Base-by-base conservation (phyloP, 2,113 vertebrate species). In the Lonchura striata region DNA sequence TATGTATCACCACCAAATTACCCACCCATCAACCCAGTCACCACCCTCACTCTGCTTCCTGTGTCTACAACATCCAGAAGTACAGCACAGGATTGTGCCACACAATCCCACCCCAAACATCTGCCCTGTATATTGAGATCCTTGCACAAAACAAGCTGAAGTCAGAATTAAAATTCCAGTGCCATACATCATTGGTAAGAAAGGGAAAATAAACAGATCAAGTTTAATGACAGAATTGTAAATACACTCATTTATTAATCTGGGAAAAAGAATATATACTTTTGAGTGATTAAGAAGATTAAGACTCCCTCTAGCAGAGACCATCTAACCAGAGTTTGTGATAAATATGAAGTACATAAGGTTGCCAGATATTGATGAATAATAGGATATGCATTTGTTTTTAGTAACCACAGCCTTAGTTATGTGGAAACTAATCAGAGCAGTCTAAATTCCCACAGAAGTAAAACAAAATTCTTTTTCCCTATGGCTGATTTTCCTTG, bases 41-140 rank as follows among this genome's bases (percentile, higher is more conserved):
- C 42, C 52, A 70, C 4, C 17, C 13, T 11, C 50, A 6, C 30
- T 37, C n/a, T 19, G 28, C 53, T 9, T 22, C 28, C 68, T 3
- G 0, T 1, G 13, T 7, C 61, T 35, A 25, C 13, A 30, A 37
- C 10, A 28, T 16, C 12, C 42, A 22, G 6, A 52, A 23, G 42
- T 6, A 21, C 10, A 28, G 41, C n/a, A n/a, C 39, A 39, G 39
- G 39, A 39, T 39, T 39, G 39, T 39, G 39, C 39, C 39, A 39
- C 11, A 39, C 19, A 37, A 16, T 15, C 60, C 46, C 41, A 49
- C 6, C 19, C n/a, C 23, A 7, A 0, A 15, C 49, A n/a, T n/a
- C 31, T 7, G 17, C n/a, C 23, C 23, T 37, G 1, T 3, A 21
- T 9, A 33, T 4, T 0, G 0, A 54, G n/a, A 50, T 9, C 74